Evolutionary conservation across 2,797 vertebrate genomes (phyloP).

Genomic region (Lindbergichthys nudifrons): DNA sequence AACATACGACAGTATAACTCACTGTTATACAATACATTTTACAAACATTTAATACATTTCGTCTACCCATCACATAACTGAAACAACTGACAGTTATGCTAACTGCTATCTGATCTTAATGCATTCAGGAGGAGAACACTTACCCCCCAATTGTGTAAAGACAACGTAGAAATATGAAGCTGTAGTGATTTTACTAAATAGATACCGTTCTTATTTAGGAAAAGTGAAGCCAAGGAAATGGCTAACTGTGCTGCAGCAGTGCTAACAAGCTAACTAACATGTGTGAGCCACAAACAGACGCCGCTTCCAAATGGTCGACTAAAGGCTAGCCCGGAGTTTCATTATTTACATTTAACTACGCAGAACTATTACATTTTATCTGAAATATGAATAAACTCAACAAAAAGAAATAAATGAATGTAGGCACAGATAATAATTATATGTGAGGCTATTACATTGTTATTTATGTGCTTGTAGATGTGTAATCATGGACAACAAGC

Average conservation of each 20-base stretch:
- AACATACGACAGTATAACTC: accelerated
- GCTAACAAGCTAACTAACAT: conserved; percentile 60
- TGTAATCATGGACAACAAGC: conserved; percentile 32
- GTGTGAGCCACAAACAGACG: conserved; percentile 63
- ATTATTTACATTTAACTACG: not conserved
- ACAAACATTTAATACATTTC: conserved; percentile 19
- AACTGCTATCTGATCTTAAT: conserved; percentile 44
- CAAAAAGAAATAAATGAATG: accelerated
- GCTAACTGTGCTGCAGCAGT: not conserved
- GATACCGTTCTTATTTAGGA: not conserved
- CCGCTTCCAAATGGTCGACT: conserved; percentile 50
- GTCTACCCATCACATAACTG: conserved; percentile 2
- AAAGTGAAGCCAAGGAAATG: not conserved
- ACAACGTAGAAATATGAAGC: not conserved
- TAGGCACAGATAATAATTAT: accelerated
- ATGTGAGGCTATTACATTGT: accelerated
- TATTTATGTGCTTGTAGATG: too few relatives aligned
- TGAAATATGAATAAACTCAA: accelerated
- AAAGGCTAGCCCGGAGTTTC: conserved; percentile 46
- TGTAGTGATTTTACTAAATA: not conserved
- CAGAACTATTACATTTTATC: accelerated
- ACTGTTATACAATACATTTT: not conserved
- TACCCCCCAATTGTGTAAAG: conserved; percentile 39
- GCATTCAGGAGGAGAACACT: conserved; percentile 16
- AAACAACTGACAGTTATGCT: conserved; percentile 24